Conservation (phyloP, 2,797 vertebrate genomes). For the Apogon hyalosoma region DNA sequence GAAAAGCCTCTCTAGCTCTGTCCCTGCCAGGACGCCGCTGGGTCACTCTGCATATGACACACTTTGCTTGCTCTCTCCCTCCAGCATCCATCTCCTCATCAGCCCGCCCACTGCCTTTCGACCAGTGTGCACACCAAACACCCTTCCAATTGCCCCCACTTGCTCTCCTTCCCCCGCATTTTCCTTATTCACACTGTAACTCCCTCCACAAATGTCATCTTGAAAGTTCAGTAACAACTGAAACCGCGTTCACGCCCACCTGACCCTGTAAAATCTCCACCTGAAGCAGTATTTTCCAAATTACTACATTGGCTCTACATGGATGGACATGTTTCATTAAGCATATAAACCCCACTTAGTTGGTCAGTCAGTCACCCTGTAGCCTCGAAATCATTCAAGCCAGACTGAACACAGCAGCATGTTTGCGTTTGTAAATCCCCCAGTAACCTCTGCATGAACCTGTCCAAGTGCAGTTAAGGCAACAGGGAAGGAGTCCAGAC, state of each 20-base stretch:
- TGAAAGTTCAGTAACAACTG: constrained; percentile 2
- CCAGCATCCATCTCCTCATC: constrained; percentile 33
- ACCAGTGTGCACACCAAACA: neutral
- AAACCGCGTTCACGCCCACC: constrained; percentile 1
- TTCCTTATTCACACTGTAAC: neutral
- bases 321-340: constrained; percentile 40
- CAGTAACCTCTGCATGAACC: constrained; percentile 23
- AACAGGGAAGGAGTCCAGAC: constrained; percentile 10
- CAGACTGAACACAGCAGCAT: constrained; percentile 19
- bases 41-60: constrained; percentile 35
- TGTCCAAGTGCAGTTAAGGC: constrained; percentile 1
- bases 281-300: constrained; percentile 9
- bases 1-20: constrained; percentile 31
- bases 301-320: constrained; percentile 35
- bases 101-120: constrained; percentile 14
- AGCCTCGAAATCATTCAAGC: constrained; percentile 4
- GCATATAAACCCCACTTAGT: constrained; percentile 46
- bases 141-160: neutral
- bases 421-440: constrained; percentile 38
- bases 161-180: neutral
- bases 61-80: constrained; percentile 15
- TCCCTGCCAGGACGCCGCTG: constrained; percentile 46
- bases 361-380: constrained; percentile 25
- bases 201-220: constrained; percentile 4
- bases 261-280: constrained; percentile 9